Base-by-base conservation (phyloP, 2,888 invertebrate genomes). In the Diadegma fenestrale region DNA sequence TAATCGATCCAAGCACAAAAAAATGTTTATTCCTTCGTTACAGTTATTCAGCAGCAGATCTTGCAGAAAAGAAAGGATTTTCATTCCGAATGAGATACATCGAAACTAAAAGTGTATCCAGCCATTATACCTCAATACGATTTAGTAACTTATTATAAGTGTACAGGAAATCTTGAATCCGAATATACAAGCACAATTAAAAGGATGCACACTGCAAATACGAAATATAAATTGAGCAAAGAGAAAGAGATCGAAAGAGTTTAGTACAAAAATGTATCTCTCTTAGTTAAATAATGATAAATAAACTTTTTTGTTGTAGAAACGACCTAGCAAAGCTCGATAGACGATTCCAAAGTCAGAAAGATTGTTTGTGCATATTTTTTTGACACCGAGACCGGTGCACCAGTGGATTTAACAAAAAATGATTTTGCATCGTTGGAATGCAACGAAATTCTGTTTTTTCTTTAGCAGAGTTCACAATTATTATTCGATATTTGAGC, bases 61-160 rank as follows among this genome's bases (percentile, higher is more conserved):
- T 48, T n/a, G 14, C 30, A 37, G 14, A 30, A 48, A 33, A 14
- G 64, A 22, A 63, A 76, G 41, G 37, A 43, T 12, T 71, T 5
- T n/a, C 43, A 77, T 22, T 41, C 43, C 45, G 58, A 63, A 48
- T 68, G 69, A 69, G 77, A 72, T 61, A 72, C 77, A 76, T 78
- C 77, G 66, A 64, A 78, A 58, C 58, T 71, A 17, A 10, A 66
- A 19, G 73, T 26, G 61, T 72, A 66, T 58, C 72, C 75, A 72
- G 66, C 72, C 68, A 72, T 71, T 51, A 76, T 80, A 77, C 80
- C 68, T 84, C 84, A 51, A n/a, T 84, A 64, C 69, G 61, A 80
- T 72, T 54, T 72, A 84, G 54, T 72, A 77, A 77, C 69, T 7
- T 63, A 63, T 7, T 63, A 63, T 72, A 80, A 64, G 26, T 84